Evolutionary conservation across 2,888 invertebrate genomes (phyloP).

Genomic region (Dynastes tityus): DNA sequence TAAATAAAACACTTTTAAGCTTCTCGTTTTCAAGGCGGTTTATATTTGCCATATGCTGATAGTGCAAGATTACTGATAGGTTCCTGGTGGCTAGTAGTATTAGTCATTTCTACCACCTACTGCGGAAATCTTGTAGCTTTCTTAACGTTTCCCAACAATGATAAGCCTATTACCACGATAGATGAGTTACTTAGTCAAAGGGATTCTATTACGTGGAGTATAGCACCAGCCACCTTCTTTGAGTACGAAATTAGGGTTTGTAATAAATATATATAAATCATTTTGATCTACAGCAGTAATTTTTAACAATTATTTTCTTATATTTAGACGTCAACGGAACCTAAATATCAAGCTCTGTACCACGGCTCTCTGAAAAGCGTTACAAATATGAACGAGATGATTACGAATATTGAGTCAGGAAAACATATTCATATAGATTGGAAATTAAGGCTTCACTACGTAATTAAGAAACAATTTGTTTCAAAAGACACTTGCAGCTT

Average conservation of each 20-base stretch:
- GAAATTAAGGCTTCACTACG: slow-evolving; percentile 82
- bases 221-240: slow-evolving; percentile 83
- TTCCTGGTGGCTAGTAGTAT: slow-evolving; percentile 93
- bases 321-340: slow-evolving; percentile 72
- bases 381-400: slow-evolving; percentile 68
- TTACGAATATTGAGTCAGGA: slow-evolving; percentile 77
- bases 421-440: slow-evolving; percentile 87
- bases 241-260: slow-evolving; percentile 76
- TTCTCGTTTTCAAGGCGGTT: slow-evolving; percentile 76
- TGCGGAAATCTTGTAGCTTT: slow-evolving; percentile 95
- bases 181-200: slow-evolving; percentile 76
- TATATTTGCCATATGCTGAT: slow-evolving; percentile 88
- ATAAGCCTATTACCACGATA: slow-evolving; percentile 80
- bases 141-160: slow-evolving; percentile 90
- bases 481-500: slow-evolving; percentile 83
- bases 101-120: slow-evolving; percentile 92
- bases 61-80: slow-evolving; percentile 90
- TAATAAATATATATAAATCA: not conserved
- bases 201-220: slow-evolving; percentile 82
- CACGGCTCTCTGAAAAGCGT: slow-evolving; percentile 74
- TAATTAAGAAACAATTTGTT: slow-evolving; percentile 80
- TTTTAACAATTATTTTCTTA: not conserved
- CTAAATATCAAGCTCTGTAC: slow-evolving; percentile 75
- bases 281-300: not conserved
- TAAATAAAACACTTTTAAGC: not conserved